Conservation (phyloP, 2,797 vertebrate genomes). For the Myotis myotis region DNA sequence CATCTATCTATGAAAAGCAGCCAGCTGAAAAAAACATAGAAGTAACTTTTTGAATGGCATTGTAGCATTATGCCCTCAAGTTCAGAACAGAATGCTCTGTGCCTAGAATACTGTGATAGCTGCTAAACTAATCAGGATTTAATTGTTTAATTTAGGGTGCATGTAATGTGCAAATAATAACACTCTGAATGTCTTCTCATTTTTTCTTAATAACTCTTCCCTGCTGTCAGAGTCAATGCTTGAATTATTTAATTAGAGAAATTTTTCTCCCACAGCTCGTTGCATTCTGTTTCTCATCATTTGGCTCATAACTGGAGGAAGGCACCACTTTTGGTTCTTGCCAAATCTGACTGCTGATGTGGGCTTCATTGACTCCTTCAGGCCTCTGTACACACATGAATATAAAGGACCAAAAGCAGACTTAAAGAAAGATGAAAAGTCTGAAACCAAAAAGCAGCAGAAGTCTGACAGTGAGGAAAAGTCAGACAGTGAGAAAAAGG, state of each 20-base stretch:
- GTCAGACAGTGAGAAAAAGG: slow-evolving; percentile 95
- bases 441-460: slow-evolving; percentile 89
- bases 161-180: neutral
- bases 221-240: neutral
- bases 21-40: neutral
- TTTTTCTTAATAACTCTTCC: neutral
- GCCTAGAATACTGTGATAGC: neutral
- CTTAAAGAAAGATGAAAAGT: slow-evolving; percentile 91
- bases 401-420: slow-evolving; percentile 95
- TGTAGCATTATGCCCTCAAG: neutral
- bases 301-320: slow-evolving; percentile 97
- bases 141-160: neutral
- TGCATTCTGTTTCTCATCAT: slow-evolving; percentile 99
- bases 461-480: slow-evolving; percentile 96
- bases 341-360: slow-evolving; percentile 98
- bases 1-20: neutral
- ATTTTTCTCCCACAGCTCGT: slow-evolving; percentile 87
- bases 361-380: slow-evolving; percentile 99
- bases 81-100: neutral
- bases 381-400: slow-evolving; percentile 98
- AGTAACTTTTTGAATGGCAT: neutral
- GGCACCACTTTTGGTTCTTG: slow-evolving; percentile 99
- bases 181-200: neutral
- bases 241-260: slow-evolving; percentile 53
- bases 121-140: slow-evolving; percentile 22